Evolutionary conservation across 2,888 invertebrate genomes (phyloP).

Genomic region (Drosophila niveifrons): DNA sequence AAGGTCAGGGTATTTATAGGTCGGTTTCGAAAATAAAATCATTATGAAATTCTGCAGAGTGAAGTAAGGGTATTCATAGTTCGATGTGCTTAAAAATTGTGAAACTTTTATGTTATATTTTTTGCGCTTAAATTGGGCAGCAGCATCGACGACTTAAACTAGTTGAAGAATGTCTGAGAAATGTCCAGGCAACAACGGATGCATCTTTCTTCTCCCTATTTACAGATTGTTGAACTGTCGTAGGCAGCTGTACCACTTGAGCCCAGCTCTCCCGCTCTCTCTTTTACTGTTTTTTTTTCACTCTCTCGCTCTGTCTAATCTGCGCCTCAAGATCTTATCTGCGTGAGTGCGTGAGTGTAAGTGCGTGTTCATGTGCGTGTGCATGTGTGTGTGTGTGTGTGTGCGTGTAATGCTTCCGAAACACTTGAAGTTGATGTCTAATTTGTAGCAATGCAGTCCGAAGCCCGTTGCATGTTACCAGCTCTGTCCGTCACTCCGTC

Average conservation of each 20-base stretch:
- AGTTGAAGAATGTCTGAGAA: conserved; percentile 28
- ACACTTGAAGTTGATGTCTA: conserved; percentile 51
- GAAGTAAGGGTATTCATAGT: not conserved
- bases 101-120: not conserved
- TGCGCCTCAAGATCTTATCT: conserved; percentile 51
- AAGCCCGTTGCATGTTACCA: not conserved
- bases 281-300: not conserved
- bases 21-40: not conserved
- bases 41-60: no score
- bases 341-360: conserved; percentile 10
- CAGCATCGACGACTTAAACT: conserved; percentile 19
- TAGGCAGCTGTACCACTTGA: no score
- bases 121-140: conserved; percentile 4
- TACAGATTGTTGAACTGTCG: conserved; percentile 69
- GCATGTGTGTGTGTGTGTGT: conserved; percentile 18
- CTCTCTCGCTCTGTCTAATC: conserved; percentile 39
- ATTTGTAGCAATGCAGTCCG: conserved; percentile 38
- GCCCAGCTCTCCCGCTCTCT: conserved; percentile 34
- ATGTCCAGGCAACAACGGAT: conserved; percentile 17
- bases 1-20: not conserved
- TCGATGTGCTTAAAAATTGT: not conserved
- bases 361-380: conserved; percentile 21
- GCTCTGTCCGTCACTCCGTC: not conserved
- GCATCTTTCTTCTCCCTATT: conserved; percentile 38
- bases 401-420: conserved; percentile 44